Evolutionary conservation across 1,140 invertebrate species (phyloP), one percentile per base, ranked within the genome.

Genomic region (Druon quercuslanigerum): DNA sequence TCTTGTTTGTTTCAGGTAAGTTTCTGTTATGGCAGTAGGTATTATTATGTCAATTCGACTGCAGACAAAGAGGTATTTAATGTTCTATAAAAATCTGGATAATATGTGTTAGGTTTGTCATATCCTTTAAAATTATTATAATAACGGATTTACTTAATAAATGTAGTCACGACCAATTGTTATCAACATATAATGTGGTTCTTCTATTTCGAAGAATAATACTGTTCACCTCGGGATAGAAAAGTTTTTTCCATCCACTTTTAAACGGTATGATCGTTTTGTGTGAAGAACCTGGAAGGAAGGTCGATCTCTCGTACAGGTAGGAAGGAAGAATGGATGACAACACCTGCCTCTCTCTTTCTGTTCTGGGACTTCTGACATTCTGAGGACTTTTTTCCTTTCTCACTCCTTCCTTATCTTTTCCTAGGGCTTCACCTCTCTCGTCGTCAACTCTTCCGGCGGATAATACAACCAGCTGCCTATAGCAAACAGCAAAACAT

Each of bases 1-100:
- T 60, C 13, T 60, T 72, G 20, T 73, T 25, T 20, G 54, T 56
- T 51, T 73, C 19, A 52, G 57, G 57, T 60, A 60, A 60, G 57
- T 60, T 25, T 33, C 25, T 60, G 20, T 33, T 4, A 20, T 33
- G 19, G 57, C 9, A 33, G 14, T 33, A 60, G 25, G 25, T 33
- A 33, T 33, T 20, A 19, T 11, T 0, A 12, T 20, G 12, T 60
- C 20, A 6, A 33, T 5, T 13, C 3, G 14, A 14, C 5, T 33
- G 20, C 20, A 25, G 16, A 7, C 20, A 14, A 13, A 20, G 8
- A 25, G 20, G 56, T 46, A 46, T 46, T 46, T 2, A 25, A 25
- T 25, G 3, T 25, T 25, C 20, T 3, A 25, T 25, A 25, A 25
- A 25, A 25, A 25, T n/a, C n/a, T n/a, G n/a, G n/a, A n/a, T n/a